Base-by-base conservation (phyloP, 2,113 vertebrate genomes). In the Pluvianellus socialis region DNA sequence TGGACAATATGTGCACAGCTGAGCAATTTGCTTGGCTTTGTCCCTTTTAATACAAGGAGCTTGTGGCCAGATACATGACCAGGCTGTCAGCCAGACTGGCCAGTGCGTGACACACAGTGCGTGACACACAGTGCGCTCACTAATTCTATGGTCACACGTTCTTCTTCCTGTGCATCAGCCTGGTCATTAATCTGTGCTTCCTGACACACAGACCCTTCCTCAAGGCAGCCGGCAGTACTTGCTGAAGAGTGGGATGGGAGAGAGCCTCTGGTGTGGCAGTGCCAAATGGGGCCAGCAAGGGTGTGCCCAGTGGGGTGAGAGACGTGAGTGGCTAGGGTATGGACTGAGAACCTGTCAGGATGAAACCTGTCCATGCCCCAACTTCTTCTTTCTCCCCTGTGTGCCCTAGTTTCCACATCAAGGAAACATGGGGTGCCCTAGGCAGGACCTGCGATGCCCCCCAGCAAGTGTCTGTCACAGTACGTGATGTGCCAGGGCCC, bases 401-500 rank as follows among this genome's bases (percentile, higher is more conserved):
- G 7, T 5, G 8, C 14, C 52, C 63, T 10, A 16, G 16, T 77
- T 84, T 71, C 50, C 42, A 35, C 2, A 4, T 2, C 7, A 66
- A 81, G 42, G 49, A 33, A 44, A 38, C 0, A 1, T 10, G 9
- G 11, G 9, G 2, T 61, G 13, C 50, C 20, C 18, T 27, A 40
- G n/a, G 38, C 20, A 40, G n/a, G 73, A 58, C 27, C 58, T 49
- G 53, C 53, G 38, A 2, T 14, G 8, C 13, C 3, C 6, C 12
- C 40, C 23, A 44, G 65, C 23, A 59, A 5, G 17, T 66, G 26
- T 18, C 24, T 33, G 24, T 62, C 5, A 3, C 28, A 38, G 58
- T 2, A 10, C 0, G 1, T 16, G 58, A 8, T 0, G 0, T 68
- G 20, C 11, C 28, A 15, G 33, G 19, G 24, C 20, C 22, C 44